phyloP scores from a whole-genome alignment of 2,113 vertebrate species.

The Euleptes europaea region DNA sequence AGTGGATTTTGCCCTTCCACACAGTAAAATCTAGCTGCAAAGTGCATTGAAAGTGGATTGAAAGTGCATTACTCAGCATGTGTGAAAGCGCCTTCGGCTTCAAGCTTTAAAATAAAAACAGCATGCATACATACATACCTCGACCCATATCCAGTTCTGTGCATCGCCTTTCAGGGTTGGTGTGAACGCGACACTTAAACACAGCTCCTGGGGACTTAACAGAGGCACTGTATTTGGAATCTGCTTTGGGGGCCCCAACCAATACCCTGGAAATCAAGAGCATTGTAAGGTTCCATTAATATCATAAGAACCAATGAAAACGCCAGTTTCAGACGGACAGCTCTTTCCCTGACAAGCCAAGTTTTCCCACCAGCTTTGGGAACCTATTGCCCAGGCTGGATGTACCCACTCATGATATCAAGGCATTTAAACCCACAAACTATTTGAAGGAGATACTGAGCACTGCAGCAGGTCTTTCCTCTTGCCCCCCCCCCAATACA shows the following conservation, averaged over 20 bases:
- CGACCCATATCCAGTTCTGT: constrained; percentile 96
- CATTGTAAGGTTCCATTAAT: constrained; percentile 44
- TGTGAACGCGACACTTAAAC: constrained; percentile 94
- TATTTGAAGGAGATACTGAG: constrained; percentile 20
- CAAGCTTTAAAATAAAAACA: background rate
- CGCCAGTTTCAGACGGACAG: background rate
- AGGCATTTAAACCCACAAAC: constrained; percentile 31
- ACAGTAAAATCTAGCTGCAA: too few relatives aligned
- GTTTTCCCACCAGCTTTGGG: background rate
- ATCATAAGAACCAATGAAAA: background rate
- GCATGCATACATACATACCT: constrained; percentile 77
- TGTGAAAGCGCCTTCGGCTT: too few relatives aligned
- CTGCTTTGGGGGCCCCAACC: constrained; percentile 92
- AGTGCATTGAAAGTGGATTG: too few relatives aligned
- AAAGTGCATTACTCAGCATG: too few relatives aligned
- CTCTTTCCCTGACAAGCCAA: background rate
- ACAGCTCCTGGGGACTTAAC: constrained; percentile 91
- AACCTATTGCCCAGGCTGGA: background rate
- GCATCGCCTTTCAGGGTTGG: constrained; percentile 93
- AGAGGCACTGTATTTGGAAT: constrained; percentile 90
- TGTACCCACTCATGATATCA: background rate
- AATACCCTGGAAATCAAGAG: constrained; percentile 84
- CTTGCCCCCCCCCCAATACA: background rate
- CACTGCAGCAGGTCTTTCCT: too few relatives aligned
- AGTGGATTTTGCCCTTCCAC: too few relatives aligned